Base-by-base conservation (phyloP, 2,797 vertebrate species). In the Rhabdomys pumilio region DNA sequence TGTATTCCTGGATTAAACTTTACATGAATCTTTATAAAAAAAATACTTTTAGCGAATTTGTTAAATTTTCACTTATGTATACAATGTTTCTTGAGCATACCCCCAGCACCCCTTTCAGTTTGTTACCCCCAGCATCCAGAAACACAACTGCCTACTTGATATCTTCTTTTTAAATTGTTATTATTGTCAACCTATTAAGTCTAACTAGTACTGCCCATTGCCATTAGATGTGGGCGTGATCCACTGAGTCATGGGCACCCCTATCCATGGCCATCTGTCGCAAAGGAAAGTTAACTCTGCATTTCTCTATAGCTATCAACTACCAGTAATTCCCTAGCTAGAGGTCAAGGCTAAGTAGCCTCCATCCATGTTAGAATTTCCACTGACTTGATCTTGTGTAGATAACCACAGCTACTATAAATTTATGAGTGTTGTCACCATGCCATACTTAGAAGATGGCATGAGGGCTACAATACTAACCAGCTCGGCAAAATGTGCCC, bases 1-100 rank as follows among this genome's bases (percentile, higher is more conserved):
- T 84, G 22, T 20, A 63, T 85, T 85, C 67, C 96, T 83, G 59
- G 26, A 89, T 44, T 90, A 59, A 89, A 80, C n/a, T 91, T 91
- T 87, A 44, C 34, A 2, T 82, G 26, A 94, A 8, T 73, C 34
- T 84, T 82, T 10, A 69, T 10, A 69, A 53, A n/a, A n/a, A 86
- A 53, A 69, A 38, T 38, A 26, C 10, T 50, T 67, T 85, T 22
- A 50, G 31, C 6, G 3, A 22, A 6, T 67, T 65, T 6, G 20
- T 84, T 84, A 44, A 65, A 84, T 34, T 31, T 50, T 85, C 15
- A 34, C 20, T 19, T n/a, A n/a, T 5, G 11, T 67, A 50, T n/a
- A 67, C 44, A 65, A 47, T 24, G 7, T 67, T 19, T 22, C 41
- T 67, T 85, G 44, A 67, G 1, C 44, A 50, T 22, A n/a, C 3